Evolutionary conservation across 2,888 invertebrate genomes (phyloP).

Genomic region (Onchidella celtica): DNA sequence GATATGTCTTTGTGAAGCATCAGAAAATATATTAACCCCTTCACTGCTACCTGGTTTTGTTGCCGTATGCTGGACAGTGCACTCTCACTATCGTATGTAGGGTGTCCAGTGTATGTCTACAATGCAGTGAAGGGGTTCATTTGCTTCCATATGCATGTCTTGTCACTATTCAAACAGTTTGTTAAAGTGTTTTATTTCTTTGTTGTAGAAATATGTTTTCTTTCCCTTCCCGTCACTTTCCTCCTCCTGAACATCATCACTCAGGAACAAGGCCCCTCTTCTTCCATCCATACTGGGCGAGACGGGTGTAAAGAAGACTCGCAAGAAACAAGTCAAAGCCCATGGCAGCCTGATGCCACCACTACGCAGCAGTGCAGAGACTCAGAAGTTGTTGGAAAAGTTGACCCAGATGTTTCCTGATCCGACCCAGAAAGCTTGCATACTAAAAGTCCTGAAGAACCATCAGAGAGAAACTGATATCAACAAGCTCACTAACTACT

Average conservation of each 20-base stretch:
- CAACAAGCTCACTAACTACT: conserved; percentile 67
- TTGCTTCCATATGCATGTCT: no score
- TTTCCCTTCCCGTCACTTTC: neutral
- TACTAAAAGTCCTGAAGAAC: conserved; percentile 63
- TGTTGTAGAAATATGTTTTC: conserved; percentile 11
- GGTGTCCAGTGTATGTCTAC: no score
- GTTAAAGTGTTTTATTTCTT: neutral
- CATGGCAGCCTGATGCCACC: neutral
- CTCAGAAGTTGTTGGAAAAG: conserved; percentile 54
- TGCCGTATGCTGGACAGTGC: no score
- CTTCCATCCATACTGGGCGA: neutral
- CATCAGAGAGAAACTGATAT: conserved; percentile 68
- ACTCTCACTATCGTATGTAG: no score
- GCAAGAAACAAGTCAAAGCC: neutral
- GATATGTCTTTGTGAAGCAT: no score
- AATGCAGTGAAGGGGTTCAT: no score
- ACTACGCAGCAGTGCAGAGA: conserved; percentile 26
- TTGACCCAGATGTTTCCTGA: conserved; percentile 66
- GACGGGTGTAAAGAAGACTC: neutral
- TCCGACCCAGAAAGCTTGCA: conserved; percentile 56
- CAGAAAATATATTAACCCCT: no score
- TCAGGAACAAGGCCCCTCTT: neutral
- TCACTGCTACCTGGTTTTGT: no score
- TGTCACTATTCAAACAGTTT: no score
- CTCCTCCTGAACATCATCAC: neutral